Base-by-base conservation (phyloP, 2,888 invertebrate species). In the Zaprionus obscuricornis region DNA sequence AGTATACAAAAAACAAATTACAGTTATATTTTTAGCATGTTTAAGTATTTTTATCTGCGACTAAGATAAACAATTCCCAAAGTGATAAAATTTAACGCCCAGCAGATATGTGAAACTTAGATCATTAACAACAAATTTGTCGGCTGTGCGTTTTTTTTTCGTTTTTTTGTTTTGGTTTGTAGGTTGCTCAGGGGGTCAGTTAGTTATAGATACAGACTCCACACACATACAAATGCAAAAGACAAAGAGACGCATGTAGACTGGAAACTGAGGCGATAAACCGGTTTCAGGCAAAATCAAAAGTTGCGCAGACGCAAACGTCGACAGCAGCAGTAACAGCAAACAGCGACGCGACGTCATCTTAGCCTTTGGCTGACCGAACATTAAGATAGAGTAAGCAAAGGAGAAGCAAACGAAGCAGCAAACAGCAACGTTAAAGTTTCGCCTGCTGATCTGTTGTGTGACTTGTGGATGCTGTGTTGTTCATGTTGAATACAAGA, bases 261-360 rank as follows among this genome's bases (percentile, higher is more conserved):
- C 56, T 43, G 40, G 31, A 26, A n/a, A 52, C 42, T 24, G 45
- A 59, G 62, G 52, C 39, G 49, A 17, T 40, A 54, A 85, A 82
- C 85, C 81, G 82, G 82, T 82, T 82, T 73, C 64, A 66, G 77
- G 82, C 84, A 82, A 82, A 82, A 85, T 83, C 83, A 82, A 82
- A 82, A 82, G 82, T 82, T 76, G 79, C 76, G 81, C 74, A 65
- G 84, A 71, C 74, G 67, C 57, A 56, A 62, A 58, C 66, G 75
- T 34, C 39, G 39, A 56, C 73, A 49, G 47, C 54, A 63, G 56
- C 63, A 36, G 46, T 14, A 34, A 54, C 55, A 20, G 66, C 52
- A 29, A 50, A 31, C 26, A 50, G 11, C 20, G 45, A 16, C 43
- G 31, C 46, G 34, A 27, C 39, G 39, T 11, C 27, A 29, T 11